These are phyloP conservation scores for Sciurus carolinensis DNA, from an alignment of 2,797 vertebrate genomes.

Conservation along the genomic window DNA sequence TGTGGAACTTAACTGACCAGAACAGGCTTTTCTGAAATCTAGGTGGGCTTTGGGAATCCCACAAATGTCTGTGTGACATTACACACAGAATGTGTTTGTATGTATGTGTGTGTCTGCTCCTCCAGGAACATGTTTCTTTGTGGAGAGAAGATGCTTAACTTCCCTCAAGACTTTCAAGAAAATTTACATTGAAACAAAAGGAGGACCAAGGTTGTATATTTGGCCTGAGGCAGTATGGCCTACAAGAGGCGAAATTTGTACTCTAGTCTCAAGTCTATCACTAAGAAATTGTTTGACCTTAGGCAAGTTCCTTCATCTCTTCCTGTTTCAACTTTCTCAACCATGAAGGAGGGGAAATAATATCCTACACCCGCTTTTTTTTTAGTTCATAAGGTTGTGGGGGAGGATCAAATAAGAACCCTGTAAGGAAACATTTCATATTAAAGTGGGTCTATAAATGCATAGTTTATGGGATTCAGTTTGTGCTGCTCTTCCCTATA, in stretches of 20 bases:
- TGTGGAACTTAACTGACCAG: not conserved
- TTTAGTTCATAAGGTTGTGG: not conserved
- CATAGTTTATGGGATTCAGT: not conserved
- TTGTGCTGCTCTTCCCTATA: not conserved
- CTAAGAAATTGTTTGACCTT: slow-evolving; percentile 55
- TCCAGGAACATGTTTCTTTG: not conserved
- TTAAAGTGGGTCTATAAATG: not conserved
- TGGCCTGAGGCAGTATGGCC: not conserved
- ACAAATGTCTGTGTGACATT: not conserved
- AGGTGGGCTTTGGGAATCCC: not conserved
- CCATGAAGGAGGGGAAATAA: slow-evolving; percentile 65
- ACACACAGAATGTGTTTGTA: not conserved
- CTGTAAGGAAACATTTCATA: slow-evolving; percentile 32
- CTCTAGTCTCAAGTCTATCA: not conserved
- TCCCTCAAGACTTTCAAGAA: slow-evolving; percentile 28
- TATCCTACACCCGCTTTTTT: slow-evolving; percentile 56
- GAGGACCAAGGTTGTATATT: too few species aligned
- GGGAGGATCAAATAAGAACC: slow-evolving; percentile 47
- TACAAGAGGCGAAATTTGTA: not conserved
- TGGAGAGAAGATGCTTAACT: not conserved
- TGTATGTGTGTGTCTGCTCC: not conserved
- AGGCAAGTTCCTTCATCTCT: slow-evolving; percentile 65
- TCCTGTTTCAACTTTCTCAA: slow-evolving; percentile 60
- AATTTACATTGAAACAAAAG: not conserved
- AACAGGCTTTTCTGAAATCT: not conserved